Percentiles rank a stretch among this genome's conserved stretches.
Conservation (phyloP, 2,113 vertebrate genomes). For the Zosterops hypoxanthus region DNA sequence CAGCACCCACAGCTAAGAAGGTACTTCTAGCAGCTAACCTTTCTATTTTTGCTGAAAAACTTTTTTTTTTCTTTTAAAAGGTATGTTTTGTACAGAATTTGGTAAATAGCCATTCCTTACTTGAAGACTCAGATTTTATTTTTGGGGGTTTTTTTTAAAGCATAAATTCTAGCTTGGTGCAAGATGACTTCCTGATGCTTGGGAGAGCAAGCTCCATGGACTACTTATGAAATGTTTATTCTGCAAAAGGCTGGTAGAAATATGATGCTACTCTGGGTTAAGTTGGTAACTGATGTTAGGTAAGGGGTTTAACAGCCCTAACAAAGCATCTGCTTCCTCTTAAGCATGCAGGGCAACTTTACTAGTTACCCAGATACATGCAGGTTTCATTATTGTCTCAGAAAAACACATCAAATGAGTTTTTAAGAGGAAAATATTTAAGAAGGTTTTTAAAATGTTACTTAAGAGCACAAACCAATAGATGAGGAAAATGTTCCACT, state of each 20-base stretch:
- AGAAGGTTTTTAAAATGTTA: background rate
- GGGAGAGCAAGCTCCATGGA: background rate
- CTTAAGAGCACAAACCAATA: background rate
- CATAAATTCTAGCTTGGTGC: background rate
- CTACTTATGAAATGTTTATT: background rate
- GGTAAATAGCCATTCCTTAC: background rate
- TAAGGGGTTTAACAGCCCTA: background rate
- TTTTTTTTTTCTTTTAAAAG: background rate
- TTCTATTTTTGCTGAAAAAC: background rate
- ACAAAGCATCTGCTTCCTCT: background rate
- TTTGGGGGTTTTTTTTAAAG: background rate
- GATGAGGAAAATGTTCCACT: background rate
- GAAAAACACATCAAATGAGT: background rate
- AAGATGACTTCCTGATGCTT: background rate
- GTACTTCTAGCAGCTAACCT: background rate
- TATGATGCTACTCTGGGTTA: background rate
- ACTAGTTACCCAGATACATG: background rate
- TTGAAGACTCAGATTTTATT: background rate
- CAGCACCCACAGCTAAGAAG: background rate
- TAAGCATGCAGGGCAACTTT: fast-evolving
- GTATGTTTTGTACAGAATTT: background rate
- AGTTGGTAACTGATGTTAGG: background rate
- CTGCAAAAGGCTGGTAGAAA: background rate
- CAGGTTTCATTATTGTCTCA: background rate
- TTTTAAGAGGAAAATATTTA: background rate